Evolutionary conservation across 2,888 invertebrate genomes (phyloP).

Genomic region (Ethmia dodecea): DNA sequence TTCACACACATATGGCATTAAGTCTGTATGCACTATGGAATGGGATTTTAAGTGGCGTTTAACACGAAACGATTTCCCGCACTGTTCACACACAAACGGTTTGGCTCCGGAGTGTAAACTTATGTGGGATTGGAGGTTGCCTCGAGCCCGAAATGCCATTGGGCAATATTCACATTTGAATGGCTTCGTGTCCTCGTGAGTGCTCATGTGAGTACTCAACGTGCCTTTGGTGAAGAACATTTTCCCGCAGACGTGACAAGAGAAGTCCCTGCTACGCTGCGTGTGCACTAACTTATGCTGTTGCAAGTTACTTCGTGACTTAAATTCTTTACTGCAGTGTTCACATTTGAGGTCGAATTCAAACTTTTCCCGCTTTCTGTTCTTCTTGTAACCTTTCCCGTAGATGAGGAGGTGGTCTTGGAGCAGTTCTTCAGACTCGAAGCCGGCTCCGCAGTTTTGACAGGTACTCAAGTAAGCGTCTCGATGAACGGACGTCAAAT

Average conservation of each 20-base stretch:
- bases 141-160: constrained; percentile 57
- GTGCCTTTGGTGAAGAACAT: constrained; percentile 71
- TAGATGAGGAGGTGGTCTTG: constrained; percentile 53
- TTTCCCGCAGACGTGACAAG: constrained; percentile 66
- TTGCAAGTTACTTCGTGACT: constrained; percentile 52
- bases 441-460: constrained; percentile 47
- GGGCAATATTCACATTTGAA: constrained; percentile 66
- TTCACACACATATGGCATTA: constrained; percentile 60
- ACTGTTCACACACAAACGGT: constrained; percentile 67
- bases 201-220: constrained; percentile 57
- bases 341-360: constrained; percentile 50
- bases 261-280: constrained; percentile 58
- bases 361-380: constrained; percentile 28
- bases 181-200: constrained; percentile 58
- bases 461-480: constrained; percentile 36
- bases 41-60: constrained; percentile 69
- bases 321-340: constrained; percentile 56
- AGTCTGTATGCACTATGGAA: constrained; percentile 65
- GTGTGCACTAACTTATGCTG: constrained; percentile 64
- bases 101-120: constrained; percentile 59
- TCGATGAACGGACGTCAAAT: constrained; percentile 35
- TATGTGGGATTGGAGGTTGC: constrained; percentile 59
- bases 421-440: constrained; percentile 44
- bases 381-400: constrained; percentile 33
- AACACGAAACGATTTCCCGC: constrained; percentile 62